Percentiles rank a stretch among this genome's conserved stretches.
phyloP scores from a whole-genome alignment of 2,888 invertebrate genomes.

The Alentia gelatinosa region DNA sequence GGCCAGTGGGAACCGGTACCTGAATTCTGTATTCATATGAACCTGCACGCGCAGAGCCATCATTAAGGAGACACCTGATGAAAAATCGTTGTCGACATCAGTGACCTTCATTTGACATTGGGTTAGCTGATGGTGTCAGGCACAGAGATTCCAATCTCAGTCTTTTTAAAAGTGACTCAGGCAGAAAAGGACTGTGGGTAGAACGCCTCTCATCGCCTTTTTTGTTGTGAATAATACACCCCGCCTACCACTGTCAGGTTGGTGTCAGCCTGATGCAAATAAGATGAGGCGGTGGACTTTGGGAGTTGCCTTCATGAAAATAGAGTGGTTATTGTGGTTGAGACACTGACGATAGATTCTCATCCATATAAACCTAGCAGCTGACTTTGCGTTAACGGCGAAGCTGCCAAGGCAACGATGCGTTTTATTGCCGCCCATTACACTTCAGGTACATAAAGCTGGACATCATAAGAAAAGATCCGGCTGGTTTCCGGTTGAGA shows the following conservation, averaged over 20 bases:
- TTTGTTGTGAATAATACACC: background rate
- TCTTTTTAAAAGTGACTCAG: slow-evolving; percentile 6
- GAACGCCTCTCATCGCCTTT: background rate
- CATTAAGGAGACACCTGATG: background rate
- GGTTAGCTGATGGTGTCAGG: background rate
- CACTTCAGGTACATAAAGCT: background rate
- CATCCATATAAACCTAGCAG: background rate
- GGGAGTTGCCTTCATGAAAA: background rate
- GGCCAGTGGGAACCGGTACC: background rate
- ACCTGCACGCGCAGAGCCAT: background rate
- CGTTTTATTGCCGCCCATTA: background rate
- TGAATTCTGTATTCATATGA: background rate
- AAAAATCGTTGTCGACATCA: background rate
- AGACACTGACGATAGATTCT: too few species aligned
- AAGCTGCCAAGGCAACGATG: background rate
- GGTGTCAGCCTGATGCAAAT: background rate
- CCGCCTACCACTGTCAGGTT: background rate
- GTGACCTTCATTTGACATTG: slow-evolving; percentile 34
- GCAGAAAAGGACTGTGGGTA: background rate
- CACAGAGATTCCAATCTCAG: slow-evolving; percentile 32
- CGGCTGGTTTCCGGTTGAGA: too few species aligned
- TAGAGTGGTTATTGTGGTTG: background rate
- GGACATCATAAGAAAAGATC: background rate
- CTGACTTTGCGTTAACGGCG: background rate
- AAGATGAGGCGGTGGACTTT: background rate